Evolutionary conservation across 2,888 invertebrate species (phyloP).

Genomic region (Acanthopleura granulata): DNA sequence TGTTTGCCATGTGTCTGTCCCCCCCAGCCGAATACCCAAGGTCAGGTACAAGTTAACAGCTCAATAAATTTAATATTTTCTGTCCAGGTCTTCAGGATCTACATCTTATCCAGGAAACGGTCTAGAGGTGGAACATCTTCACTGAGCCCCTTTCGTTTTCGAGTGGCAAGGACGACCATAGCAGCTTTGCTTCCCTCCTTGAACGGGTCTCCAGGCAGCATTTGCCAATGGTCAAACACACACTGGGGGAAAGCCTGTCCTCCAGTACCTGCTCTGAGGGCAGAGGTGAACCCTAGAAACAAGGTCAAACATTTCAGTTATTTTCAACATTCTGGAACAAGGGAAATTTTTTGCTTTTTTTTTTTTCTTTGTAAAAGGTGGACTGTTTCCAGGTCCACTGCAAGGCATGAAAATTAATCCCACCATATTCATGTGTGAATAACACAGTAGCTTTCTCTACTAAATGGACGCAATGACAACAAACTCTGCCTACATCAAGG

Average conservation of each 20-base stretch:
- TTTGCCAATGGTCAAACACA: conserved; percentile 99
- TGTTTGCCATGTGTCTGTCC: not conserved
- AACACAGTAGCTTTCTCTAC: too few relatives aligned
- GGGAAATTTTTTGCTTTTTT: too few relatives aligned
- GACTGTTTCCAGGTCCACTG: too few relatives aligned
- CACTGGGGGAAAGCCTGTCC: conserved; percentile 99
- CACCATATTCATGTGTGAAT: too few relatives aligned
- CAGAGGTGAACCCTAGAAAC: conserved; percentile 89
- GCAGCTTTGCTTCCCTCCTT: conserved; percentile 74
- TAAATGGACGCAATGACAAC: too few relatives aligned
- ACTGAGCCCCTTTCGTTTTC: conserved; percentile 99
- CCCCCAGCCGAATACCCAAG: too few relatives aligned
- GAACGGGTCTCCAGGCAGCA: conserved; percentile 94
- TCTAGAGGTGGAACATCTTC: conserved; percentile 95
- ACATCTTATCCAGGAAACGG: conserved; percentile 99
- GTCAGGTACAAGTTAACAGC: too few relatives aligned
- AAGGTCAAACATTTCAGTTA: not conserved
- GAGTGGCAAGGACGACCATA: conserved; percentile 81
- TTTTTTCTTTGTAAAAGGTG: too few relatives aligned
- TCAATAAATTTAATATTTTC: not conserved
- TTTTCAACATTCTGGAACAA: too few relatives aligned
- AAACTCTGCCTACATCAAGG: too few relatives aligned
- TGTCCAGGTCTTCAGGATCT: conserved; percentile 71
- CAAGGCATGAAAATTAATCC: too few relatives aligned
- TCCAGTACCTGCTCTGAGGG: conserved; percentile 95